Evolutionary conservation across 2,113 vertebrate species (phyloP).

Genomic region (Larimichthys crocea): DNA sequence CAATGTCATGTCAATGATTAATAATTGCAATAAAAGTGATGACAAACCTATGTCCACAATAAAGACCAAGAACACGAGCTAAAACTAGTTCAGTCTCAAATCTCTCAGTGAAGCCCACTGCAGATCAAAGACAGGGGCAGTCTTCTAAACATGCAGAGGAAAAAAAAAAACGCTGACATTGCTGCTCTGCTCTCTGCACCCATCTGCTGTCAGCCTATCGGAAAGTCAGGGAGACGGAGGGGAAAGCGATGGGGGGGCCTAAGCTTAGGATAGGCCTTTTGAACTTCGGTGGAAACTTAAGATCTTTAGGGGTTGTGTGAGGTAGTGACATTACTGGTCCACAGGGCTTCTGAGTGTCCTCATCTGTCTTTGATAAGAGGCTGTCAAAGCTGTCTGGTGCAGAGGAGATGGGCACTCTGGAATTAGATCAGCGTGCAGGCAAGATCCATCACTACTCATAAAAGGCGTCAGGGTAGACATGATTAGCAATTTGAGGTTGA

Average conservation of each 20-base stretch:
- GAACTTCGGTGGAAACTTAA: neutral
- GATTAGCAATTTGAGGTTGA: slow-evolving; percentile 8
- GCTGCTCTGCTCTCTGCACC: slow-evolving; percentile 20
- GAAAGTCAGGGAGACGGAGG: neutral
- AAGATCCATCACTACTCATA: slow-evolving; percentile 37
- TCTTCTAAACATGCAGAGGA: neutral
- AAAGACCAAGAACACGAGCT: neutral
- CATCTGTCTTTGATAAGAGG: slow-evolving; percentile 25
- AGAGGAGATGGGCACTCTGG: slow-evolving; percentile 19
- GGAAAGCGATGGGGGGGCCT: neutral
- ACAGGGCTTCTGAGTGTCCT: slow-evolving; percentile 17
- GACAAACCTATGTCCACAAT: too few species aligned
- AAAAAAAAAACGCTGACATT: slow-evolving; percentile 31
- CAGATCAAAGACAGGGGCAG: slow-evolving; percentile 7
- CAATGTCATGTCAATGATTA: neutral
- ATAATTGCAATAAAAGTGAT: too few species aligned
- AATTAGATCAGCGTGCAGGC: slow-evolving; percentile 46
- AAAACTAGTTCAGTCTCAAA: neutral
- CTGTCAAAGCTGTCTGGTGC: slow-evolving; percentile 21
- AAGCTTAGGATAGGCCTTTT: neutral
- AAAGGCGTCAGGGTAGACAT: slow-evolving; percentile 22
- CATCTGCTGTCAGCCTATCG: slow-evolving; percentile 16
- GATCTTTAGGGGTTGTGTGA: slow-evolving; percentile 2
- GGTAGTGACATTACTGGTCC: neutral
- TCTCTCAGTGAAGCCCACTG: slow-evolving; percentile 9